Evolutionary conservation across 2,888 invertebrate genomes (phyloP), one percentile per base, ranked within the genome.

Genomic region (Drosophila vallismaia): DNA sequence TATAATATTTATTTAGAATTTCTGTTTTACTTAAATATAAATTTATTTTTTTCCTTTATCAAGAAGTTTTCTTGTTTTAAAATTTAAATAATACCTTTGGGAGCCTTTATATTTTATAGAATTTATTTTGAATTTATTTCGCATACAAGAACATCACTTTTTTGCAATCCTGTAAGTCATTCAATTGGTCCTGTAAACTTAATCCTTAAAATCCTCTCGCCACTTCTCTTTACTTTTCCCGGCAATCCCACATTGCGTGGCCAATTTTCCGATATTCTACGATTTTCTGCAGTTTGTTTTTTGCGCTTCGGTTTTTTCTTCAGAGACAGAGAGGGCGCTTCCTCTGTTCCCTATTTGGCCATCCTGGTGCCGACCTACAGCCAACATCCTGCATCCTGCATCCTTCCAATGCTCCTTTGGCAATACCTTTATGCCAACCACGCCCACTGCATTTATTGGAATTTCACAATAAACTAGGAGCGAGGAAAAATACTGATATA

Each of bases 391-490:
- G 40, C 28, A 12, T 7, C 19, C 29, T 44, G 44, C 19, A 28
- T 28, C 28, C 4, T 28, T 28, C 31, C n/a, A 12, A n/a, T n/a
- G 36, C 50, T 36, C 29, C 40, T 54, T 46, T 49, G 63, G 66
- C 78, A 49, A 57, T 55, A 73, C 26, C 38, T 46, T 54, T 54
- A 44, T 54, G 44, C 44, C 55, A 36, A 14, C 24, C 24, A 33
- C 26, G n/a, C 45, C 36, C 59, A 4, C 69, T 75, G 84, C 75
- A 75, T 79, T 83, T 80, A 79, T 88, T 86, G 84, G 87, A 84
- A 83, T 84, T 87, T 86, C 52, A 84, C 84, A 86, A 84, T 80
- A 86, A 86, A 88, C 88, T 86, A 77, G 72, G 68, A 54, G 72
- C 56, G 56, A 51, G 48, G 19, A 53, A 8, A 26, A 36, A 36